Percentiles rank a stretch among this genome's conserved stretches.
These are phyloP conservation scores for Heteromyza rotundicornis DNA, from an alignment of 2,888 invertebrate species.

Conservation along the genomic window DNA sequence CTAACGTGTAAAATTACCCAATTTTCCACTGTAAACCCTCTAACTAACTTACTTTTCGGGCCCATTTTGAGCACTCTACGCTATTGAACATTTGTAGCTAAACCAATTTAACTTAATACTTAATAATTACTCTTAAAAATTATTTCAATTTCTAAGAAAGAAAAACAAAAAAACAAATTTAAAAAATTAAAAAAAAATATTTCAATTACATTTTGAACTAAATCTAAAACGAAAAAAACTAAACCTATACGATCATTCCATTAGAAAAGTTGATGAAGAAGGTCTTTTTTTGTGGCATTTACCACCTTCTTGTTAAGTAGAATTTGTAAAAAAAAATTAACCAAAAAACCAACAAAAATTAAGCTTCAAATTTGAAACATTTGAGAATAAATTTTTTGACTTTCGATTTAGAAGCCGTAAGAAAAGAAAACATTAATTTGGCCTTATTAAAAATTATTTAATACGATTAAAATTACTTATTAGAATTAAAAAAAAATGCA, in stretches of 20 bases:
- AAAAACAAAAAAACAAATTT: too few species aligned
- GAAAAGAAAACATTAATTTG: conserved; percentile 48
- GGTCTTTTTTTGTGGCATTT: conserved; percentile 44
- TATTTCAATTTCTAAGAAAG: too few species aligned
- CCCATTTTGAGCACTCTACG: too few species aligned
- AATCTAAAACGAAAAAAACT: conserved; percentile 23
- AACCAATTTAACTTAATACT: too few species aligned
- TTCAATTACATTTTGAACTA: background rate
- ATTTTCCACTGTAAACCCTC: too few species aligned
- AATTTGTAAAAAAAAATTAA: conserved; percentile 12
- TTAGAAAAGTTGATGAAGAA: conserved; percentile 42
- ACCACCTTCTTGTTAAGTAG: conserved; percentile 33
- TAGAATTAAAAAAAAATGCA: conserved; percentile 19
- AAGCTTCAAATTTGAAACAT: conserved; percentile 26
- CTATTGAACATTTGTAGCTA: too few species aligned
- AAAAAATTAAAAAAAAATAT: background rate
- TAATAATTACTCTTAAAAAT: too few species aligned
- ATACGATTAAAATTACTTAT: conserved; percentile 23
- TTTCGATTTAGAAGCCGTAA: conserved; percentile 20
- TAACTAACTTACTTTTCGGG: too few species aligned
- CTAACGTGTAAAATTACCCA: too few species aligned
- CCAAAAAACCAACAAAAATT: conserved; percentile 33
- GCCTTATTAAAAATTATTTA: conserved; percentile 52
- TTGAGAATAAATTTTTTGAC: conserved; percentile 22
- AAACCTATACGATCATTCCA: conserved; percentile 54